These are phyloP conservation scores for Hylaea fasciaria DNA, from an alignment of 2,888 invertebrate species.

Conservation along the genomic window DNA sequence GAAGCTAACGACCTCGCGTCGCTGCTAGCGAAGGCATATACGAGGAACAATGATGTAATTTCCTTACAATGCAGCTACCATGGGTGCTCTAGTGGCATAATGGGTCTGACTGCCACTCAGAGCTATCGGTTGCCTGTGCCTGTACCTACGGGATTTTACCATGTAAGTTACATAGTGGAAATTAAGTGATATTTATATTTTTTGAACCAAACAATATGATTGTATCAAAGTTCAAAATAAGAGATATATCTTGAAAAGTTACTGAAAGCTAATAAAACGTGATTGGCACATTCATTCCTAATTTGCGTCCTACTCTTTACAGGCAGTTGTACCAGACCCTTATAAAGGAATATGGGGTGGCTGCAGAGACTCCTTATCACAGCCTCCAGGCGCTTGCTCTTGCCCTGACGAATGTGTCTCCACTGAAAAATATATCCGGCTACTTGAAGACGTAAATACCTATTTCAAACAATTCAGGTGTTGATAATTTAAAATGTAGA, in stretches of 20 bases:
- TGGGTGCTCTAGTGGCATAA: conserved; percentile 93
- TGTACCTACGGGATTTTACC: conserved; percentile 89
- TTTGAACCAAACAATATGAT: too few relatives aligned
- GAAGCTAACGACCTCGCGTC: conserved; percentile 98
- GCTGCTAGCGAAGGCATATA: conserved; percentile 93
- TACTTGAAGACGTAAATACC: conserved; percentile 88
- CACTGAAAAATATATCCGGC: conserved; percentile 91
- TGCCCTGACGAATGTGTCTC: conserved; percentile 90
- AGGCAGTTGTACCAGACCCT: conserved; percentile 97
- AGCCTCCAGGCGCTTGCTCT: conserved; percentile 88
- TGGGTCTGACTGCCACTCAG: conserved; percentile 92
- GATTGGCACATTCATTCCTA: too few relatives aligned
- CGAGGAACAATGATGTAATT: conserved; percentile 93
- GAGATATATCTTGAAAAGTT: too few relatives aligned
- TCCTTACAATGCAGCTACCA: conserved; percentile 96
- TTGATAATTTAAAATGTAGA: too few relatives aligned
- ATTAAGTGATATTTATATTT: too few relatives aligned
- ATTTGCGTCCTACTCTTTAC: conserved; percentile 21
- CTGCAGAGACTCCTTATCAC: conserved; percentile 95
- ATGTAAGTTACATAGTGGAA: conserved; percentile 82
- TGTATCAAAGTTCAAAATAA: too few relatives aligned
- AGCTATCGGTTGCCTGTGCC: conserved; percentile 92
- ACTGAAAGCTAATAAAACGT: too few relatives aligned
- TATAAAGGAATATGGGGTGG: conserved; percentile 97
- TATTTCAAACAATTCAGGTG: too few relatives aligned